Evolutionary conservation across 2,888 invertebrate species (phyloP).

Genomic region (Rotaria sp.): DNA sequence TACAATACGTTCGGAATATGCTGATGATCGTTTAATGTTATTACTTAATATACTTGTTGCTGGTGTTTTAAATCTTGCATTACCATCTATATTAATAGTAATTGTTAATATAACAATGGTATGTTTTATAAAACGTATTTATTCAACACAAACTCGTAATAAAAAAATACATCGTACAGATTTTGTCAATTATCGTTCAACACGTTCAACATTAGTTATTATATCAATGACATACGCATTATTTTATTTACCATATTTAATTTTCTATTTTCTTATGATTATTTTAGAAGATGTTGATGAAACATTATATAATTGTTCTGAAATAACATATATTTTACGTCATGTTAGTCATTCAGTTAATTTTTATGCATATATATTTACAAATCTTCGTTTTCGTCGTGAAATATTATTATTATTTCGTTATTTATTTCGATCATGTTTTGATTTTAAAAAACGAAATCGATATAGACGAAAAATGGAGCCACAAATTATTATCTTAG

Average conservation of each 20-base stretch:
- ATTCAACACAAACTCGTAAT: not conserved
- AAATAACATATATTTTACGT: not conserved
- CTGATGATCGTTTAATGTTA: not conserved
- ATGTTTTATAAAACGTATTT: not conserved
- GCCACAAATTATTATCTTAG: not conserved
- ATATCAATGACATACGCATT: not conserved
- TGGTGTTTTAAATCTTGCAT: not conserved
- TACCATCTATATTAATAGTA: not conserved
- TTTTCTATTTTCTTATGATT: not conserved
- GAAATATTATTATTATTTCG: not conserved
- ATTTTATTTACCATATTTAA: not conserved
- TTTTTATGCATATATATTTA: not conserved
- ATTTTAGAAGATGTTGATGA: not conserved
- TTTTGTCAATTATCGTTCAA: not conserved
- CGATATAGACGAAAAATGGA: not conserved
- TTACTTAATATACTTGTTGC: not conserved
- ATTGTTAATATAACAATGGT: not conserved
- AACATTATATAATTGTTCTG: not conserved
- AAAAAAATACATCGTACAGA: not conserved
- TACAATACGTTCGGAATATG: not conserved
- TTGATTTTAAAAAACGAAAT: not conserved
- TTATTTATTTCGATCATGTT: not conserved
- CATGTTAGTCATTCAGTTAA: not conserved
- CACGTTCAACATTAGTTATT: not conserved
- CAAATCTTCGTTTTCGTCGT: not conserved